Conservation (phyloP, 2,797 vertebrate species). For the Argentina silus region DNA sequence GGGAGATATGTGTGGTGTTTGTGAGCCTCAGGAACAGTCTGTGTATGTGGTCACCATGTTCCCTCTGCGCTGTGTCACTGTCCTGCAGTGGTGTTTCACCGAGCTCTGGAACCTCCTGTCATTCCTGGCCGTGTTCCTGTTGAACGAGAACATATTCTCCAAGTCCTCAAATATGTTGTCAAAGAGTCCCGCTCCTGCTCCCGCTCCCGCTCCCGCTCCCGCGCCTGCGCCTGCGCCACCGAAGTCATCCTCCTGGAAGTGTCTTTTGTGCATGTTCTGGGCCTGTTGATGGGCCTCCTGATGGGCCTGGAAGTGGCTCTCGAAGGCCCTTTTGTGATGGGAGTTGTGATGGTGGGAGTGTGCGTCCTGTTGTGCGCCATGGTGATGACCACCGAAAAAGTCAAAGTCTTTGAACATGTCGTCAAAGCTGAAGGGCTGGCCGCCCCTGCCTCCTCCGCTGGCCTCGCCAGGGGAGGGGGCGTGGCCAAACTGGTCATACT, state of each 20-base stretch:
- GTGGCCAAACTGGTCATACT: constrained; percentile 89
- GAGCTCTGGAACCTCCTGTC: constrained; percentile 85
- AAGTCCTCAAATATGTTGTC: constrained; percentile 92
- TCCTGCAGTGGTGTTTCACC: constrained; percentile 92
- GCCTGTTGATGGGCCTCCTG: constrained; percentile 81
- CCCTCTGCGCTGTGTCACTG: constrained; percentile 93
- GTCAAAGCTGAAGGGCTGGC: constrained; percentile 84
- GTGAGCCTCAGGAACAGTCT: constrained; percentile 44
- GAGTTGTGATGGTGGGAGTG: constrained; percentile 83
- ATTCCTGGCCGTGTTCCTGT: constrained; percentile 78
- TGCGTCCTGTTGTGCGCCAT: too few relatives aligned
- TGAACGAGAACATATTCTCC: constrained; percentile 95
- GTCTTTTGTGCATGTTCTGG: constrained; percentile 79
- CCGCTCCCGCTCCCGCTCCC: constrained; percentile 18
- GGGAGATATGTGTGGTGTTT: neutral
- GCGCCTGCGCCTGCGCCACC: constrained; percentile 41
- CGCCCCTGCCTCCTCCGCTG: constrained; percentile 43
- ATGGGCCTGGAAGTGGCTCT: constrained; percentile 58
- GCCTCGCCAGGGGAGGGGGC: constrained; percentile 71
- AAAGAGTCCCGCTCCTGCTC: constrained; percentile 68
- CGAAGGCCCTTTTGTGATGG: constrained; percentile 68
- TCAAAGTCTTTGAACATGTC: constrained; percentile 93
- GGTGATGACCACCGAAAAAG: constrained; percentile 81
- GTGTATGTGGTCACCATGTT: constrained; percentile 99
- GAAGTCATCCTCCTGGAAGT: constrained; percentile 71